These are phyloP conservation scores for Elachura formosa DNA, from an alignment of 2,113 vertebrate genomes.

Conservation along the genomic window DNA sequence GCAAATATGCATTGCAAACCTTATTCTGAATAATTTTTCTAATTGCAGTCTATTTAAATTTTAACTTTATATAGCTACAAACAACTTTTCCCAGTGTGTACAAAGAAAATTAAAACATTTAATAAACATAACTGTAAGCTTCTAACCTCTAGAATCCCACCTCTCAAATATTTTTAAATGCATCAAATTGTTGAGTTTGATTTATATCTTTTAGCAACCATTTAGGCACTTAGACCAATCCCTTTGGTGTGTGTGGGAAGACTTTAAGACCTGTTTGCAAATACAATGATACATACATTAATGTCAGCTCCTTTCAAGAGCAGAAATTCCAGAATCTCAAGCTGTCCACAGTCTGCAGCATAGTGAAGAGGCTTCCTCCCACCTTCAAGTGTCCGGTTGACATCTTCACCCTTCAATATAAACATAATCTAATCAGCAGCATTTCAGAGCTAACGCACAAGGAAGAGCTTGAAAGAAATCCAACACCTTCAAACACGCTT, in stretches of 20 bases:
- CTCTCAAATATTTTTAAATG: not conserved
- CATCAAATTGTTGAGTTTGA: not conserved
- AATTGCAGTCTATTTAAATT: not conserved
- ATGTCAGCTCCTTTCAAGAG: constrained; percentile 92
- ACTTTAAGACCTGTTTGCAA: not conserved
- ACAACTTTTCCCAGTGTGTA: not conserved
- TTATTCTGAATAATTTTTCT: not conserved
- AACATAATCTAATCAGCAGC: not conserved
- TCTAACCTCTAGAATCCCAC: not conserved
- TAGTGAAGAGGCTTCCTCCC: constrained; percentile 93
- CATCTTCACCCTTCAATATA: constrained; percentile 82
- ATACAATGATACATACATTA: constrained; percentile 78
- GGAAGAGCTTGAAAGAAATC: not conserved
- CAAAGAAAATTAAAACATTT: not conserved
- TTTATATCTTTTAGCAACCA: not conserved
- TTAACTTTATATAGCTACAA: not conserved
- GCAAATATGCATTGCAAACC: not conserved
- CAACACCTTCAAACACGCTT: not conserved
- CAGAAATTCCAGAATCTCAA: constrained; percentile 86
- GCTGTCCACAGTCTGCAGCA: constrained; percentile 90
- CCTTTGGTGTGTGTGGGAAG: rapidly evolving
- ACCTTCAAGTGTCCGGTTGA: constrained; percentile 86
- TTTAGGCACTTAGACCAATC: not conserved
- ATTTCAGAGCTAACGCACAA: not conserved
- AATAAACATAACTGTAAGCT: not conserved